A percentile compares a stretch with the other conserved stretches of the same genome.
These are phyloP conservation scores for Protonemura montana DNA, from an alignment of 2,888 invertebrate genomes.

Conservation along the genomic window DNA sequence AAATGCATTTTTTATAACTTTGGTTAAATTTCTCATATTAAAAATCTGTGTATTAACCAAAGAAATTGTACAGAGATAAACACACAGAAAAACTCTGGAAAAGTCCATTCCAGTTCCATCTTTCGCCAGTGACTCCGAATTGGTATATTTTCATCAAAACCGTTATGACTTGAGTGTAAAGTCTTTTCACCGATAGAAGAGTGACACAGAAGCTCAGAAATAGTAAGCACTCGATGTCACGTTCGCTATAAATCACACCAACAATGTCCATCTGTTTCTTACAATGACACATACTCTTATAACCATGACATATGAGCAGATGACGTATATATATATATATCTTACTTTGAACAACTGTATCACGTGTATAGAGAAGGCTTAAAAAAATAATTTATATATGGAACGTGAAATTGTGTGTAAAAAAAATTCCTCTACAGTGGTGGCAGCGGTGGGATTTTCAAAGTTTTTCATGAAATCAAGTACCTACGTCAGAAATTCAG, in stretches of 20 bases:
- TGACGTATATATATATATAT: no score
- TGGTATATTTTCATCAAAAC: no score
- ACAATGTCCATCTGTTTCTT: slow-evolving; percentile 14
- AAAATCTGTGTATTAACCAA: no score
- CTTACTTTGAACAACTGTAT: not conserved
- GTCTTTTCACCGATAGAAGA: not conserved
- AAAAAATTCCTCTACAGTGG: not conserved
- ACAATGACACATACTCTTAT: slow-evolving; percentile 19
- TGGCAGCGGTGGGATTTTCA: not conserved
- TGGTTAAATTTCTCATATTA: no score
- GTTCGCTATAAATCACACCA: slow-evolving; percentile 8
- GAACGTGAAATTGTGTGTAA: not conserved
- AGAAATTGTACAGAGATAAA: no score
- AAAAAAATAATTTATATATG: not conserved
- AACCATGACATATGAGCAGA: slow-evolving; percentile 20
- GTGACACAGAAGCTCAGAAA: not conserved
- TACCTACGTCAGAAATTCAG: not conserved
- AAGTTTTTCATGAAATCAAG: not conserved
- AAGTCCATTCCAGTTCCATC: no score
- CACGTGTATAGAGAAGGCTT: not conserved
- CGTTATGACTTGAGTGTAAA: no score
- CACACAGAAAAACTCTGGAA: no score
- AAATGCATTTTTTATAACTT: no score
- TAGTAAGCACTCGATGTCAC: not conserved
- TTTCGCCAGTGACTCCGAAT: no score